Evolutionary conservation across 2,888 invertebrate genomes (phyloP).

Genomic region (Stenichneumon culpator): DNA sequence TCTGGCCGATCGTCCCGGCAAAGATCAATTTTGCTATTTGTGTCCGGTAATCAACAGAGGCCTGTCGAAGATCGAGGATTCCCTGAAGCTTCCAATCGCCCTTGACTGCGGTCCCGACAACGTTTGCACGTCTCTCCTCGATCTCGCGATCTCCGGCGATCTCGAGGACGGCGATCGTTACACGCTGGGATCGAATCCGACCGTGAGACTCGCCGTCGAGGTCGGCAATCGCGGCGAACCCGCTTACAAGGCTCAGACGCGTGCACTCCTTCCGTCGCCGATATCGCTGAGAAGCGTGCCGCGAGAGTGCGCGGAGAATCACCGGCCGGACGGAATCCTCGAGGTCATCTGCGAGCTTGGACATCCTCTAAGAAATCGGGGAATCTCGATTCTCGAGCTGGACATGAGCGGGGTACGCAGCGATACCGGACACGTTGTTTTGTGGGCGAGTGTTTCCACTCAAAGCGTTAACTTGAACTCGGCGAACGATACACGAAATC

Average conservation of each 20-base stretch:
- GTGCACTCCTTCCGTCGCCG: slow-evolving; percentile 66
- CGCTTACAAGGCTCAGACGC: slow-evolving; percentile 70
- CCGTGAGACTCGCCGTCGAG: slow-evolving; percentile 76
- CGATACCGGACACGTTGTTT: slow-evolving; percentile 71
- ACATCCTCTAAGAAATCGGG: slow-evolving; percentile 77
- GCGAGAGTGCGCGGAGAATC: slow-evolving; percentile 64
- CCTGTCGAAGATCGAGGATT: slow-evolving; percentile 72
- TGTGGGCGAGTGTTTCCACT: slow-evolving; percentile 80
- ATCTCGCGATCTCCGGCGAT: slow-evolving; percentile 66
- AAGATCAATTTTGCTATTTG: slow-evolving; percentile 74
- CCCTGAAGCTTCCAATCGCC: slow-evolving; percentile 77
- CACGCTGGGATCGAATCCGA: slow-evolving; percentile 81
- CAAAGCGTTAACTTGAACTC: slow-evolving; percentile 80
- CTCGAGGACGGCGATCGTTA: slow-evolving; percentile 71
- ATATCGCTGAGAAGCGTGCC: slow-evolving; percentile 67
- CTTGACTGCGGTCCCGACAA: slow-evolving; percentile 80
- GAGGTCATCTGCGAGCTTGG: slow-evolving; percentile 78
- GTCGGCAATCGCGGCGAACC: slow-evolving; percentile 72
- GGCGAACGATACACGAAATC: slow-evolving; percentile 68
- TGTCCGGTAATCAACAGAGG: slow-evolving; percentile 76
- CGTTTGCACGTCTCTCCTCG: slow-evolving; percentile 76
- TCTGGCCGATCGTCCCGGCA: slow-evolving; percentile 53
- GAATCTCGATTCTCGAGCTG: slow-evolving; percentile 73
- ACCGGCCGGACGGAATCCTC: slow-evolving; percentile 69
- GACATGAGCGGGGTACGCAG: slow-evolving; percentile 78